Evolutionary conservation across 1,140 invertebrate genomes (phyloP), one percentile per base, ranked within the genome.

Genomic region (Chelonus insularis): DNA sequence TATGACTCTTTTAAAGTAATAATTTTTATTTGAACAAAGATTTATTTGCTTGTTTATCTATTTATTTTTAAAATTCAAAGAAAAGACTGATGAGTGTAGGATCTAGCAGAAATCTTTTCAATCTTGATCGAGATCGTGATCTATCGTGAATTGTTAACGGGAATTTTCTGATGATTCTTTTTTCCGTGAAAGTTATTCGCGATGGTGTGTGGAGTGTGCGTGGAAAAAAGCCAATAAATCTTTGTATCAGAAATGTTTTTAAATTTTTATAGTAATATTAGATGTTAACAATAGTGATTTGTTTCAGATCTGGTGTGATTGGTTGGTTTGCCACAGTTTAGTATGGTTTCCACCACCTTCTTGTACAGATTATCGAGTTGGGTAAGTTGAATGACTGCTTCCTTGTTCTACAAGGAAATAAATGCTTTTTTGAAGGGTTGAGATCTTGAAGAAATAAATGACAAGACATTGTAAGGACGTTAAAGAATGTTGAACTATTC

Each of bases 331-430:
- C 73, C 91, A 94, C 74, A 88, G 87, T 67, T 83, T 84, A 18
- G 84, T 94, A 34, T 95, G 92, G 92, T 93, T 93, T 82, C 92
- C 92, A 23, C 91, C 91, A 25, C 92, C 92, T 36, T 86, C 87
- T 14, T 89, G 89, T 58, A 84, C 86, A 48, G 91, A 93, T 77
- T 92, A 90, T 72, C 87, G 86, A 79, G 85, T 91, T 48, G 91
- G 91, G 91, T 94, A 75, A 87, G 88, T 85, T n/a, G 4, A 32
- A 16, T 34, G 32, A 16, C 23, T 50, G 25, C 25, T 7, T 29
- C 7, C 25, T 29, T 29, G 7, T 29, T 29, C 47, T 20, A 21
- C 60, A 39, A 25, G 39, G 54, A 11, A 39, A 20, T 16, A 32
- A 66, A 57, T 57, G 60, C 48, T 56, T 60, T 63, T 60, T 48